phyloP scores from a whole-genome alignment of 1,140 invertebrate genomes.

The Apis cerana region DNA sequence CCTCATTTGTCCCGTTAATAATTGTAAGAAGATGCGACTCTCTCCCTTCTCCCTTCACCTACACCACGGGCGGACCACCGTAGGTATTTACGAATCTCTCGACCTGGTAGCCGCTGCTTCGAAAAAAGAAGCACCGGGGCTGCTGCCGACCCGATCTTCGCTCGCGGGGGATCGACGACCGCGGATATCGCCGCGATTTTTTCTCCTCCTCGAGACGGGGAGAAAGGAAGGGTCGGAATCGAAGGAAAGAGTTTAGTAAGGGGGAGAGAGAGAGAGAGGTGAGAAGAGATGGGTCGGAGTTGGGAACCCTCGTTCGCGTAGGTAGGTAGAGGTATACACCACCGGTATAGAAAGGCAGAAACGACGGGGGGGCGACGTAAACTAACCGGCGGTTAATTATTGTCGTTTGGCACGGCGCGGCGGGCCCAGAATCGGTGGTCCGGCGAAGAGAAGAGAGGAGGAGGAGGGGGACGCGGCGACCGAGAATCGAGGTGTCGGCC shows the following conservation, averaged over 20 bases:
- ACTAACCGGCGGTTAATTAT: conserved; percentile 78
- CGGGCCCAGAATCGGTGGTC: conserved; percentile 50
- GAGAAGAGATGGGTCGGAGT: conserved; percentile 14
- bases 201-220: no score
- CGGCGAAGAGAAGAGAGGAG: conserved; percentile 18
- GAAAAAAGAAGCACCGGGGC: fast-evolving
- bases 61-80: conserved; percentile 54
- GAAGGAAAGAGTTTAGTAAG: no score
- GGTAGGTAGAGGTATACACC: conserved; percentile 18
- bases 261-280: background rate
- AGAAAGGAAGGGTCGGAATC: no score
- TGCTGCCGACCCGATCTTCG: no score
- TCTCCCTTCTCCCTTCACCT: conserved; percentile 71
- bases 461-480: background rate
- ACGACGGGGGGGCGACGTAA: conserved; percentile 75
- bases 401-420: conserved; percentile 66
- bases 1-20: conserved; percentile 78
- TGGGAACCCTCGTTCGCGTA: conserved; percentile 53
- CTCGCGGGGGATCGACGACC: no score
- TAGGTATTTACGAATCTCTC: conserved; percentile 71
- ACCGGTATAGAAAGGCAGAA: conserved; percentile 42
- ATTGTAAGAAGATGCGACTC: conserved; percentile 78
- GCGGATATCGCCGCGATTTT: no score
- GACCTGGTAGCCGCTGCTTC: conserved; percentile 32
- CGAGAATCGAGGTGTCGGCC: conserved; percentile 29